phyloP scores from a whole-genome alignment of 2,797 vertebrate species.

The Hemibagrus guttatus region DNA sequence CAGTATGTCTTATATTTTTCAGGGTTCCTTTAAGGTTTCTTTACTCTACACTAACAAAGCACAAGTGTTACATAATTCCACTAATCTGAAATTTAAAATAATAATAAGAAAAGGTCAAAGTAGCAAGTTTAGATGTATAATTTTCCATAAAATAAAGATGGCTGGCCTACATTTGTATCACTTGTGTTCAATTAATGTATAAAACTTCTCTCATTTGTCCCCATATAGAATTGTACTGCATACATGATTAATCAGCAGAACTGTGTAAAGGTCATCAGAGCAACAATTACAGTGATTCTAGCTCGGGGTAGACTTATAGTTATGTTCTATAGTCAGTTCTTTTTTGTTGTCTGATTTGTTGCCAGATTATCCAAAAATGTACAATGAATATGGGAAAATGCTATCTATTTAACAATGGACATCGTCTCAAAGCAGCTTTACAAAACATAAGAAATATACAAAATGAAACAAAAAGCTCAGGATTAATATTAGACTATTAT shows the following conservation, averaged over 20 bases:
- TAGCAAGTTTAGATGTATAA: neutral
- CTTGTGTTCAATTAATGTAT: constrained; percentile 32
- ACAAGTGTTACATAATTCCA: too few species aligned
- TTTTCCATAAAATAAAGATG: constrained; percentile 29
- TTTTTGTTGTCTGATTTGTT: neutral
- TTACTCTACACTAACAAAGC: neutral
- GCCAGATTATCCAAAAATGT: neutral
- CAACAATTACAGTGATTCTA: constrained; percentile 45
- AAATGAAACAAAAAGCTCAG: too few species aligned
- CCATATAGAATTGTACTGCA: constrained; percentile 29
- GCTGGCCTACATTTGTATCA: constrained; percentile 19
- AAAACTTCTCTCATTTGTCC: neutral
- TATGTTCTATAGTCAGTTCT: too few species aligned
- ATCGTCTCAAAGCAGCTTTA: too few species aligned
- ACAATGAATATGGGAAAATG: neutral
- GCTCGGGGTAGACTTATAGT: neutral
- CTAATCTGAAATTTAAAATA: too few species aligned
- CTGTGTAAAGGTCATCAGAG: constrained; percentile 46
- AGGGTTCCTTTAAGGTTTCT: neutral
- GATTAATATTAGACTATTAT: too few species aligned
- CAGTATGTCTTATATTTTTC: neutral
- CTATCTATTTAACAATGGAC: neutral
- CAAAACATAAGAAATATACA: too few species aligned
- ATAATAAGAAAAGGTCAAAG: neutral
- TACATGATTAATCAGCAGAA: constrained; percentile 42